Percentiles rank a stretch among this genome's conserved stretches.
Evolutionary conservation across 2,113 vertebrate genomes (phyloP).

Genomic region (Callorhinus ursinus): DNA sequence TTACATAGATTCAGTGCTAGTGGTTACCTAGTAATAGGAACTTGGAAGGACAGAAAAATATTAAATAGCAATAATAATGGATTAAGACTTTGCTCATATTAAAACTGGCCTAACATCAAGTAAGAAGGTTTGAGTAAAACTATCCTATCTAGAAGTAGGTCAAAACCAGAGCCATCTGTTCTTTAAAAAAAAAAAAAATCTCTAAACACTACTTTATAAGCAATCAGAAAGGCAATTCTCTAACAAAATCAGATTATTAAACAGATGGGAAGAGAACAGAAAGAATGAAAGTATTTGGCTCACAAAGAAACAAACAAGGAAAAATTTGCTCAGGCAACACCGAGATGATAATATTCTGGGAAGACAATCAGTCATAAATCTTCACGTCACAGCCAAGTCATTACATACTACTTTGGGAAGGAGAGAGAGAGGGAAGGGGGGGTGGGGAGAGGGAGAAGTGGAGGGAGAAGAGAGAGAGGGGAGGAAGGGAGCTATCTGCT

Average conservation of each 20-base stretch:
- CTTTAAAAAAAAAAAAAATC: not conserved
- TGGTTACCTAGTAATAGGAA: not conserved
- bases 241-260: constrained; percentile 64
- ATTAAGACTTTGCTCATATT: constrained; percentile 2
- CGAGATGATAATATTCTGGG: constrained; percentile 60
- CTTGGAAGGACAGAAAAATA: constrained; percentile 18
- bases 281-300: constrained; percentile 62
- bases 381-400: constrained; percentile 5
- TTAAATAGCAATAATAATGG: not conserved
- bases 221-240: constrained; percentile 40
- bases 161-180: constrained; percentile 60
- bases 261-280: constrained; percentile 51
- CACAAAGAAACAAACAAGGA: constrained; percentile 69
- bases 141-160: constrained; percentile 58
- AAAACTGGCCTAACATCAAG: constrained; percentile 42
- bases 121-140: constrained; percentile 58
- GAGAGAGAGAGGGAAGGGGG: not conserved
- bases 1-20: not conserved
- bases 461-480: not conserved
- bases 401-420: not conserved
- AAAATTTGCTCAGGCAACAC: constrained; percentile 53
- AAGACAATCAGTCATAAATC: constrained; percentile 63
- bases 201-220: constrained; percentile 46
- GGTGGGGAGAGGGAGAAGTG: too few relatives aligned
- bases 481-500: not conserved